Evolutionary conservation across 2,113 vertebrate species (phyloP).

Genomic region (Marmota flaviventris): DNA sequence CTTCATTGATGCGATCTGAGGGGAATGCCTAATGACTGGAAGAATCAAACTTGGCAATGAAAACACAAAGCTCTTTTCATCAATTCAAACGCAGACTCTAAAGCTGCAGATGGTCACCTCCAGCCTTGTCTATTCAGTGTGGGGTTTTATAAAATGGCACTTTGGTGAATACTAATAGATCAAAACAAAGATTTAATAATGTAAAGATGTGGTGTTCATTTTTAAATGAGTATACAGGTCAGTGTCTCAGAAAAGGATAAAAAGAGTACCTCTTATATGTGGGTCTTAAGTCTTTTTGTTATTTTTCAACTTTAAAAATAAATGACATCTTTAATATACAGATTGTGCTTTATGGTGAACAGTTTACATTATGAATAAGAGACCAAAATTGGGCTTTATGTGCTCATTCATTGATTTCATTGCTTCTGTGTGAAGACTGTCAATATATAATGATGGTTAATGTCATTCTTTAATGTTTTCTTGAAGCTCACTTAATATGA

Average conservation of each 20-base stretch:
- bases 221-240: constrained; percentile 90
- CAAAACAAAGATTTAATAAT: constrained; percentile 93
- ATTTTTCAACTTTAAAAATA: constrained; percentile 87
- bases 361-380: constrained; percentile 80
- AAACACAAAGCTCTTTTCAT: constrained; percentile 95
- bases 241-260: constrained; percentile 89
- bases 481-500: not conserved
- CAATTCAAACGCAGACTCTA: constrained; percentile 88
- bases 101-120: constrained; percentile 92
- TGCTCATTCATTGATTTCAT: constrained; percentile 73
- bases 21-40: constrained; percentile 93
- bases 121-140: constrained; percentile 89
- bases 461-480: constrained; percentile 75
- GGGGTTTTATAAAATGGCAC: constrained; percentile 89
- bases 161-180: constrained; percentile 92
- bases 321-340: constrained; percentile 83
- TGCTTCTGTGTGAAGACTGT: constrained; percentile 67
- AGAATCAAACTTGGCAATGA: constrained; percentile 94
- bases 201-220: constrained; percentile 90
- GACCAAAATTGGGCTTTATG: constrained; percentile 75
- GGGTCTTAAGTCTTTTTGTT: constrained; percentile 89
- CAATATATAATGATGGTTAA: constrained; percentile 74
- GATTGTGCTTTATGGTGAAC: constrained; percentile 80
- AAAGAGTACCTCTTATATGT: constrained; percentile 87
- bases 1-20: constrained; percentile 93